A percentile compares a stretch with the other conserved stretches of the same genome.
phyloP scores from a whole-genome alignment of 2,113 vertebrate species.

The Myanophis thanlyinensis region DNA sequence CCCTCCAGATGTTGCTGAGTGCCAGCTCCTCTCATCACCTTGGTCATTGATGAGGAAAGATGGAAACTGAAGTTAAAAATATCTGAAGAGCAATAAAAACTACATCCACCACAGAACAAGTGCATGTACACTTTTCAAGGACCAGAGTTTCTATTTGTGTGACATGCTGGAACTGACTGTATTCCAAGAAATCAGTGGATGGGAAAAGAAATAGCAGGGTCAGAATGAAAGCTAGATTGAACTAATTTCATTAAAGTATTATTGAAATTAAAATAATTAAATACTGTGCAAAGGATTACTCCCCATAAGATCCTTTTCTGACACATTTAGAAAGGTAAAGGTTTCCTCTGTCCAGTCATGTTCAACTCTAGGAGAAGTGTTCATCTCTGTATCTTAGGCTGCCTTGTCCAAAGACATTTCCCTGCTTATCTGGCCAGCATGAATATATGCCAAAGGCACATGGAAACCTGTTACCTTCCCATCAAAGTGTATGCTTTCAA shows the following conservation, averaged over 20 bases:
- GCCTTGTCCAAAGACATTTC: neutral
- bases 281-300: neutral
- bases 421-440: neutral
- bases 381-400: neutral
- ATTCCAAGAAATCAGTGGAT: neutral
- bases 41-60: neutral
- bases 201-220: neutral
- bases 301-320: neutral
- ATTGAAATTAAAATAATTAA: neutral
- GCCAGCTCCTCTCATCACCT: neutral
- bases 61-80: neutral
- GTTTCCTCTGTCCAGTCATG: neutral
- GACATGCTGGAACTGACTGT: neutral
- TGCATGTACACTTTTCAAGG: neutral
- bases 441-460: neutral
- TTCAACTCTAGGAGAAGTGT: neutral
- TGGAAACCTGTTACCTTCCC: neutral
- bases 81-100: neutral
- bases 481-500: neutral
- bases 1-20: neutral
- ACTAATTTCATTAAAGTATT: neutral
- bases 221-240: neutral
- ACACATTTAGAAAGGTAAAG: neutral
- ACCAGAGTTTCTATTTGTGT: neutral
- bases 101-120: neutral